Conservation (phyloP, 2,113 vertebrate genomes). For the Onychorhynchus coronatus region DNA sequence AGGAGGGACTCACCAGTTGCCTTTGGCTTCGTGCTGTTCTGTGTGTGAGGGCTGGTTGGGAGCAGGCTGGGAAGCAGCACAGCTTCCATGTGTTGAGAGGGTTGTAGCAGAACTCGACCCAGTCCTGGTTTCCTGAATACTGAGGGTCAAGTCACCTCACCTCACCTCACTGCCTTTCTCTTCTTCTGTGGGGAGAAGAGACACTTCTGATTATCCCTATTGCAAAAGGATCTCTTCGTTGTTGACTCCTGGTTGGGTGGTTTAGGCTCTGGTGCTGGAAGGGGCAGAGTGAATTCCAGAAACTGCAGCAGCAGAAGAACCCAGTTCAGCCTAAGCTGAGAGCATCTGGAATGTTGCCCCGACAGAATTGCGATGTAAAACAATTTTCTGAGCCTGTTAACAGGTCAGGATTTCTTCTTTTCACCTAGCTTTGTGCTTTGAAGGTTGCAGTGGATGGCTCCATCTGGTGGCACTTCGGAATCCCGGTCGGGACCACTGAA, state of each 20-base stretch:
- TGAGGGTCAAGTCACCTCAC: not conserved
- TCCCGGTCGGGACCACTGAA: not conserved
- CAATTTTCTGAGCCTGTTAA: not conserved
- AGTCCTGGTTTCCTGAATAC: not conserved
- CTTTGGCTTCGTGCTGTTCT: not conserved
- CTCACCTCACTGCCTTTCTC: not conserved
- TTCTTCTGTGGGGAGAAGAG: not conserved
- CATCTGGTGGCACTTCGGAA: conserved; percentile 24
- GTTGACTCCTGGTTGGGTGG: not conserved
- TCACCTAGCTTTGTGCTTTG: not conserved
- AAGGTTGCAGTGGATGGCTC: conserved; percentile 1
- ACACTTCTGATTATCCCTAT: not conserved
- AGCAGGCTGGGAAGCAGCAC: not conserved
- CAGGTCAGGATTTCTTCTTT: not conserved
- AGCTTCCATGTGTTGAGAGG: not conserved
- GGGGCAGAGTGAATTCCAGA: not conserved
- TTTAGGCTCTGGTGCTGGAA: not conserved
- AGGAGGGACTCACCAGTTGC: not conserved
- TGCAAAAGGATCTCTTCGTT: not conserved
- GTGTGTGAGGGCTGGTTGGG: not conserved
- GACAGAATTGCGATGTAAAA: not conserved
- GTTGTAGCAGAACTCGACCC: not conserved
- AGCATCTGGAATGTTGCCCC: not conserved
- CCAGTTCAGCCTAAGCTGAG: not conserved
- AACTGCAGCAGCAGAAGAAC: not conserved